phyloP scores from a whole-genome alignment of 2,888 invertebrate species.

The Leptinotarsa juncta region DNA sequence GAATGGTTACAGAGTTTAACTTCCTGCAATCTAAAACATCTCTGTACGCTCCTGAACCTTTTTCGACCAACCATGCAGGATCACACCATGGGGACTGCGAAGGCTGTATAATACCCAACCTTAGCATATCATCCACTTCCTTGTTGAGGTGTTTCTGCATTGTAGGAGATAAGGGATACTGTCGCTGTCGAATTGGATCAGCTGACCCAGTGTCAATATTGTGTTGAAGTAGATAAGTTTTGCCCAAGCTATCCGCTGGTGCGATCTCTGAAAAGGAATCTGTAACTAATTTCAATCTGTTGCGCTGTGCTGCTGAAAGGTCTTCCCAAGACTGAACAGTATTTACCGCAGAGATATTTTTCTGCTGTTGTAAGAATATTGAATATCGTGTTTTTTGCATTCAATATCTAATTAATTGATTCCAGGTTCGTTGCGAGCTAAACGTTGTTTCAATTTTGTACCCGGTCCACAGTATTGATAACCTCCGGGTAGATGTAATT shows the following conservation, averaged over 20 bases:
- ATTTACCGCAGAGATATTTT: no score
- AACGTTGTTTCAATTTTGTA: no score
- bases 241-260: background rate
- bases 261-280: conserved; percentile 4
- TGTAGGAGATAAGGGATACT: conserved; percentile 34
- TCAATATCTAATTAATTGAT: no score
- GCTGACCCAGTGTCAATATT: conserved; percentile 28
- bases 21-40: conserved; percentile 49
- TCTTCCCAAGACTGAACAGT: no score
- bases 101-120: conserved; percentile 47
- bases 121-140: conserved; percentile 35
- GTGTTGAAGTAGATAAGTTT: conserved; percentile 2
- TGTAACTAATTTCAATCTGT: background rate
- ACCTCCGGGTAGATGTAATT: no score
- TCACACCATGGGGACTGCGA: conserved; percentile 45
- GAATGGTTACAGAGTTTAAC: conserved; percentile 53
- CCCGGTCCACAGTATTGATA: no score
- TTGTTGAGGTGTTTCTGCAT: conserved; percentile 33
- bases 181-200: conserved; percentile 23
- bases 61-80: conserved; percentile 51
- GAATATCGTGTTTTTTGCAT: no score
- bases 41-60: conserved; percentile 50
- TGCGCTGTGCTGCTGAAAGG: no score
- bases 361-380: no score
- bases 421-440: no score